Conservation (phyloP, 2,797 vertebrate genomes). For the Percopsis omiscomaycus region DNA sequence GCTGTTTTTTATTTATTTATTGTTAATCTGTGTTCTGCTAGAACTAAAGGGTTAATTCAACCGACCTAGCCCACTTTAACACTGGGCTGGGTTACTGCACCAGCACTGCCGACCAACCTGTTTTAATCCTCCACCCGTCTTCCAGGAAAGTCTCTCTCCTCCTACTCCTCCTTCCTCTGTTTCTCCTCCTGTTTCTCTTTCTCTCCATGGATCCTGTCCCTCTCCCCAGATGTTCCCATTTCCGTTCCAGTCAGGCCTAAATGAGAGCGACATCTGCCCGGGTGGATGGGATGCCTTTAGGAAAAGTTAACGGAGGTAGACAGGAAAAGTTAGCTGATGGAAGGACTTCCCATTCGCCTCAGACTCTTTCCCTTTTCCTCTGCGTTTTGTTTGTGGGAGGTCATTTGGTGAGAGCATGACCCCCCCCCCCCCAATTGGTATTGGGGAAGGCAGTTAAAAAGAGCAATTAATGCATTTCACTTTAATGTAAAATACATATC, state of each 20-base stretch:
- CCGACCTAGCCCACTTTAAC: background rate
- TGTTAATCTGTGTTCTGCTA: background rate
- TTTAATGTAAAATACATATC: no score
- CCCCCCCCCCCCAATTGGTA: background rate
- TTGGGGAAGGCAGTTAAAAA: background rate
- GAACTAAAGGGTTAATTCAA: constrained; percentile 16
- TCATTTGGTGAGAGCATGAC: background rate
- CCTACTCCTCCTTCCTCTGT: constrained; percentile 44
- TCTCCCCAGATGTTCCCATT: constrained; percentile 72
- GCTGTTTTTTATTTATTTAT: background rate
- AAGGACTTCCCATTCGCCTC: constrained; percentile 53
- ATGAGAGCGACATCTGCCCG: constrained; percentile 72
- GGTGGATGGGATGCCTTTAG: constrained; percentile 51
- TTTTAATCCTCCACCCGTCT: constrained; percentile 50
- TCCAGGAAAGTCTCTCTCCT: constrained; percentile 63
- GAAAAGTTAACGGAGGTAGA: constrained; percentile 64
- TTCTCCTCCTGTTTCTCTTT: constrained; percentile 28
- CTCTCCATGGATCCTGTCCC: constrained; percentile 54
- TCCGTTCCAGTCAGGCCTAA: constrained; percentile 66
- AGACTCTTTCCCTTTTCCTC: constrained; percentile 10
- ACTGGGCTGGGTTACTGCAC: constrained; percentile 28
- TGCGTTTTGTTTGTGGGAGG: constrained; percentile 3
- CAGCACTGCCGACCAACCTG: constrained; percentile 49
- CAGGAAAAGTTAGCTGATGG: constrained; percentile 57
- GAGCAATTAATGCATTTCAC: background rate